These are phyloP conservation scores for Stegana nigrithorax DNA, from an alignment of 2,888 invertebrate species.

Conservation along the genomic window DNA sequence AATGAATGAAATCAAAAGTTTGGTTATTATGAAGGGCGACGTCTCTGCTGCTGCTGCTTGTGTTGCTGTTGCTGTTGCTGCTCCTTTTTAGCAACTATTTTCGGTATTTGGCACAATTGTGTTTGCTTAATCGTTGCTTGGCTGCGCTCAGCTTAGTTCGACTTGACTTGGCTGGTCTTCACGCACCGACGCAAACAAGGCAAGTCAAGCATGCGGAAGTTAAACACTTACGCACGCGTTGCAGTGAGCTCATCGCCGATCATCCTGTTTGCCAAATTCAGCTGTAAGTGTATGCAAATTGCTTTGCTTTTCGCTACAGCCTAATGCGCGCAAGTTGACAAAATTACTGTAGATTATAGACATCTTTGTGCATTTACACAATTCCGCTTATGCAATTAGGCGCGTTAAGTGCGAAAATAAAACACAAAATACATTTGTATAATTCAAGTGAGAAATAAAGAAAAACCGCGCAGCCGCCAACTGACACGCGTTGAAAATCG, in stretches of 20 bases:
- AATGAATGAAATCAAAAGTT: conserved; percentile 3
- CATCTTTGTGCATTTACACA: neutral
- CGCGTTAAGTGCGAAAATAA: neutral
- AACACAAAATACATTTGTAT: no score
- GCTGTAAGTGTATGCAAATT: no score
- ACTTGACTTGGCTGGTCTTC: no score
- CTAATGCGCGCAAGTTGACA: neutral
- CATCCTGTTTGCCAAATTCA: neutral
- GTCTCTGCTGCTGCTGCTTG: no score
- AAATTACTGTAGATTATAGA: neutral
- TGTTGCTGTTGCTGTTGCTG: no score
- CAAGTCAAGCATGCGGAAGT: conserved; percentile 8
- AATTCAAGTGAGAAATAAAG: no score
- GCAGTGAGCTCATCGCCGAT: no score
- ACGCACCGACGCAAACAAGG: no score
- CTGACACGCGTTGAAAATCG: neutral
- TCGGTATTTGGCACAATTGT: neutral
- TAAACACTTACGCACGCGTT: neutral
- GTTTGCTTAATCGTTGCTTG: no score
- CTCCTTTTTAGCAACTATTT: no score
- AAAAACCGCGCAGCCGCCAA: neutral
- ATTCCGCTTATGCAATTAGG: conserved; percentile 1
- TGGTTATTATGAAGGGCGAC: neutral
- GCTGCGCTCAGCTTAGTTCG: no score
- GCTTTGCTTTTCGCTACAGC: no score